These are phyloP conservation scores for Oncopodura yosiiana DNA, from an alignment of 1,140 invertebrate species.

Conservation along the genomic window DNA sequence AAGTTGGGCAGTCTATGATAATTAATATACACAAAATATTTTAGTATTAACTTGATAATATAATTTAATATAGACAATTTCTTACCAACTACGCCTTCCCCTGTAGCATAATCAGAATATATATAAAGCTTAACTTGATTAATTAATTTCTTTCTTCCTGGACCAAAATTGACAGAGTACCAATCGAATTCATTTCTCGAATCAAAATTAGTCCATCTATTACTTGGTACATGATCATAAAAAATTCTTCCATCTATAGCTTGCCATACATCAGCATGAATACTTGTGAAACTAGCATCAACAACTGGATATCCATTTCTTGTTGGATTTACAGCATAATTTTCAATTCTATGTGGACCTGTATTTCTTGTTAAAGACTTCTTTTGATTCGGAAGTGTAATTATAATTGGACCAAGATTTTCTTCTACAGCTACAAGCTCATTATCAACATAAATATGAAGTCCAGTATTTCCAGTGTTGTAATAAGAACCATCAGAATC, in stretches of 20 bases:
- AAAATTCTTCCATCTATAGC: conserved; percentile 26
- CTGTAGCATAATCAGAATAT: conserved; percentile 22
- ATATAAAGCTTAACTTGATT: conserved; percentile 25
- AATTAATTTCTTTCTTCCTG: conserved; percentile 18
- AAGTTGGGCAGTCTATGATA: conserved; percentile 22
- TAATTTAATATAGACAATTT: too few species aligned
- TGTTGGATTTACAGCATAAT: conserved; percentile 25
- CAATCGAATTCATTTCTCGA: conserved; percentile 20
- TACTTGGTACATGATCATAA: conserved; percentile 26
- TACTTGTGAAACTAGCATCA: conserved; percentile 19
- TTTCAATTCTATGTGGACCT: conserved; percentile 19
- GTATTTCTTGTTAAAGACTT: background rate
- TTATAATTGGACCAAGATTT: conserved; percentile 6
- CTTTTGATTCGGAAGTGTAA: conserved; percentile 3
- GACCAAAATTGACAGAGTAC: conserved; percentile 30
- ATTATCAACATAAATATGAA: conserved; percentile 24
- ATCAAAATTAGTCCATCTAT: conserved; percentile 29
- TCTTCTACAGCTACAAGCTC: background rate
- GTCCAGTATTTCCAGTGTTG: conserved; percentile 8
- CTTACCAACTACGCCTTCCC: conserved; percentile 23
- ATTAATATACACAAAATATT: background rate
- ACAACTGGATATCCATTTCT: conserved; percentile 12
- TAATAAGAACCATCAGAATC: conserved; percentile 25
- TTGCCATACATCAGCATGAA: conserved; percentile 20
- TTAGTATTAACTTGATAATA: too few species aligned